Evolutionary conservation across 1,140 invertebrate species (phyloP).

Genomic region (Eulimnadia texana): DNA sequence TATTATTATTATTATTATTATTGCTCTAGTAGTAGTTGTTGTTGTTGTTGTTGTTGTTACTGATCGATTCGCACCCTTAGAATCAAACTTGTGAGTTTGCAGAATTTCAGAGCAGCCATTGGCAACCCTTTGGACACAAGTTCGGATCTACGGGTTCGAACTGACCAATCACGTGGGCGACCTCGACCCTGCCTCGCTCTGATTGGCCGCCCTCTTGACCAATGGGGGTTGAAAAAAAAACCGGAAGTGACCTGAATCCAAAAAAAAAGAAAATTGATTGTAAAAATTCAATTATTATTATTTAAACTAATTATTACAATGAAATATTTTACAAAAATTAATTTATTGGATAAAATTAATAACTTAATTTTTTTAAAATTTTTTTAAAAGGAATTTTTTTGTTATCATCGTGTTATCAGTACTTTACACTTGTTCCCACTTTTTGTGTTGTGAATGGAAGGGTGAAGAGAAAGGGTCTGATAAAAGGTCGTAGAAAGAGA

Average conservation of each 20-base stretch:
- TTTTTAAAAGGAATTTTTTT: no score
- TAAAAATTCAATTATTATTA: background rate
- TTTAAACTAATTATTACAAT: background rate
- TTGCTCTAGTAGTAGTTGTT: no score
- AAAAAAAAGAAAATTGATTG: conserved; percentile 3
- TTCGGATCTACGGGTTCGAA: conserved; percentile 37
- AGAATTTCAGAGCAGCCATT: conserved; percentile 11
- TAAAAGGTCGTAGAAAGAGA: no score
- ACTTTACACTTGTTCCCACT: no score
- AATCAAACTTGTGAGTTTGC: conserved; percentile 33
- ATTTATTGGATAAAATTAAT: background rate
- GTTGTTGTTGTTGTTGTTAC: background rate
- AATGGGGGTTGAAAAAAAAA: no score
- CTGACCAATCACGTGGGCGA: conserved; percentile 22
- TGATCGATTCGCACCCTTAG: conserved; percentile 30
- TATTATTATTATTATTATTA: no score
- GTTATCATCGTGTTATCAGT: no score
- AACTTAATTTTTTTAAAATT: background rate
- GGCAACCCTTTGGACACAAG: conserved; percentile 27
- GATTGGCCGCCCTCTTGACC: conserved; percentile 25
- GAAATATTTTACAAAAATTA: background rate
- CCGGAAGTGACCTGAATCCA: background rate
- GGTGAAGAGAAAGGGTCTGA: no score
- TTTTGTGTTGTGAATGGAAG: no score
- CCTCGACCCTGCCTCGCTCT: conserved; percentile 25